Conservation (phyloP, 2,797 vertebrate genomes). For the Gouania willdenowi region DNA sequence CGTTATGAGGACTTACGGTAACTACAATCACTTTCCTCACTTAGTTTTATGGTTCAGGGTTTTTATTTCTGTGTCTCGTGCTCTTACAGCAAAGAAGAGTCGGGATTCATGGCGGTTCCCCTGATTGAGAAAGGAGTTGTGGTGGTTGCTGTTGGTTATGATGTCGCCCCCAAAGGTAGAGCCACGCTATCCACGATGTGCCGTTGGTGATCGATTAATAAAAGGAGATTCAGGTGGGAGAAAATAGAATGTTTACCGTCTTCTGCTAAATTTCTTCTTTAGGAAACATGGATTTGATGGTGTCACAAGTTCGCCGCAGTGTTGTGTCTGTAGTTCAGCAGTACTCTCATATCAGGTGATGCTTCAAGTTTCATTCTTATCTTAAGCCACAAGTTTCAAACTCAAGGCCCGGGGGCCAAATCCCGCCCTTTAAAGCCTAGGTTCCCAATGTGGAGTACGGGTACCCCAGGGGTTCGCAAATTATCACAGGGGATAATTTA, state of each 20-base stretch:
- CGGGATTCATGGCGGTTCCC: constrained; percentile 83
- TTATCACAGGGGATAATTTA: too few relatives aligned
- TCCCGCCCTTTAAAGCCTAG: too few relatives aligned
- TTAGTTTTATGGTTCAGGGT: too few relatives aligned
- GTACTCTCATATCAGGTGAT: constrained; percentile 82
- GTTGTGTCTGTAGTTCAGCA: constrained; percentile 73
- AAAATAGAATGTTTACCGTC: not conserved
- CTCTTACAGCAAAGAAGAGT: constrained; percentile 82
- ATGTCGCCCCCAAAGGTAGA: constrained; percentile 87
- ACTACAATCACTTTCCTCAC: too few relatives aligned
- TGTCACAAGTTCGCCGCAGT: constrained; percentile 84
- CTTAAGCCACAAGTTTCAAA: too few relatives aligned
- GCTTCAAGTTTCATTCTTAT: too few relatives aligned
- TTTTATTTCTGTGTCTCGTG: constrained; percentile 6
- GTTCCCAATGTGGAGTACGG: too few relatives aligned
- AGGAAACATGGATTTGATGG: constrained; percentile 90
- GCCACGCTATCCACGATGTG: not conserved
- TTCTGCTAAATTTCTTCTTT: not conserved
- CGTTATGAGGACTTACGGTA: not conserved
- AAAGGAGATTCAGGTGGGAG: not conserved
- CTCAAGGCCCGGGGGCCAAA: too few relatives aligned
- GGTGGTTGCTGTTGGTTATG: constrained; percentile 82
- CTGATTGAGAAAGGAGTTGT: constrained; percentile 78
- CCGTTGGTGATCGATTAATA: too few relatives aligned
- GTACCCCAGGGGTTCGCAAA: too few relatives aligned